Base-by-base conservation (phyloP, 37 sponge, comb jelly and placozoan genomes). In the Aplysina aerophoba region DNA sequence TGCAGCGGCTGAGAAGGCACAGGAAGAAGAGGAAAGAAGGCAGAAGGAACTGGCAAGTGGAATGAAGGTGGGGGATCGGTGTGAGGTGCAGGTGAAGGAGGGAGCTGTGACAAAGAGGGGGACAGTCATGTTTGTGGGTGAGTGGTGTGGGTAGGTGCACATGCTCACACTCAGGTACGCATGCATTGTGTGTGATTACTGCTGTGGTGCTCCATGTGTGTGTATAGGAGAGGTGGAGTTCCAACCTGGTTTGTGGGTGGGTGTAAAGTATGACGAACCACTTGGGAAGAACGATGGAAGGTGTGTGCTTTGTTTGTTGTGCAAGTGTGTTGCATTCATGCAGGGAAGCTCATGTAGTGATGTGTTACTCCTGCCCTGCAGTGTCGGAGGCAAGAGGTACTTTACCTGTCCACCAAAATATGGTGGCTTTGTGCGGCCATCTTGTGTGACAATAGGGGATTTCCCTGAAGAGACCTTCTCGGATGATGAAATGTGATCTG, bases 191-290 rank as follows among this genome's bases (percentile, higher is more conserved):
- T 11, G 8, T 44, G 50, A 11, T 44, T 11, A 11, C 3, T 44
- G 8, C 6, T 11, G 8, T 5, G 27, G 63, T 62, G 25, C n/a
- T 16, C 28, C 71, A 11, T 30, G 19, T 77, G 82, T 27, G 20
- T n/a, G 17, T 77, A 40, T 55, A 89, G 99, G 99, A 28, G 86
- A 94, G 64, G 91, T 93, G 3, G 82, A 94, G 36, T 98, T 98
- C 81, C 96, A 96, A 83, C 84, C 83, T n/a, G 99, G 99, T 25
- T 86, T 89, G 69, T 99, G 97, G 95, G 88, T 99, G 64, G 99
- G 99, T 39, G 91, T 99, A n/a, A 91, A 92, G 86, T 97, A 93
- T 78, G 99, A 99, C 88, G 99, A 99, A 82, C 99, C 99, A 55
- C 77, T 92, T 55, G 99, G 99, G 33, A 99, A 99, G 73, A 95